Evolutionary conservation across 1,140 invertebrate species (phyloP).

Genomic region (Procambarus virginalis): DNA sequence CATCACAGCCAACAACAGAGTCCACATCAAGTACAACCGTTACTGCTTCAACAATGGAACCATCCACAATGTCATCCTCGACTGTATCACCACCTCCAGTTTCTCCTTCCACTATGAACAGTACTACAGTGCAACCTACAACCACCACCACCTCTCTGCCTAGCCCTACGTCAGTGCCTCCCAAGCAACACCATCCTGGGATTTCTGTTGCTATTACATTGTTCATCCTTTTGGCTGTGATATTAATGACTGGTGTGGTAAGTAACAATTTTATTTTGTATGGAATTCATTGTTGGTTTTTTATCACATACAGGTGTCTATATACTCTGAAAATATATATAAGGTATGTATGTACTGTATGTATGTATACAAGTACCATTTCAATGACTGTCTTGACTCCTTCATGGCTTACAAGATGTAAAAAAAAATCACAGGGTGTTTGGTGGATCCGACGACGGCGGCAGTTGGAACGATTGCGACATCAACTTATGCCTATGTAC

Average conservation of each 20-base stretch:
- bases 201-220: constrained; percentile 36
- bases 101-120: neutral
- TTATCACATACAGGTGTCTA: too few relatives aligned
- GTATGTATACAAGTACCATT: too few relatives aligned
- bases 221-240: constrained; percentile 46
- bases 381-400: too few relatives aligned
- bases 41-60: neutral
- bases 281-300: too few relatives aligned
- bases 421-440: constrained; percentile 30
- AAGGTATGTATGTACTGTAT: too few relatives aligned
- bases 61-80: neutral
- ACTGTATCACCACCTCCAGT: neutral
- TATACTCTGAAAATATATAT: too few relatives aligned
- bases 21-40: neutral
- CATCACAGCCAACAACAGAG: neutral
- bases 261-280: neutral
- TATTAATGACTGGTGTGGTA: constrained; percentile 52
- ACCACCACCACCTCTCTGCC: neutral
- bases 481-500: constrained; percentile 81
- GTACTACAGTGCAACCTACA: constrained; percentile 1
- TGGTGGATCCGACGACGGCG: constrained; percentile 70
- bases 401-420: neutral
- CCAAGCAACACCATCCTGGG: constrained; percentile 23
- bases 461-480: constrained; percentile 78
- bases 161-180: constrained; percentile 12